A percentile compares a stretch with the other conserved stretches of the same genome.
Evolutionary conservation across 2,888 invertebrate genomes (phyloP).

Genomic region (Glaucopsyche alexis): DNA sequence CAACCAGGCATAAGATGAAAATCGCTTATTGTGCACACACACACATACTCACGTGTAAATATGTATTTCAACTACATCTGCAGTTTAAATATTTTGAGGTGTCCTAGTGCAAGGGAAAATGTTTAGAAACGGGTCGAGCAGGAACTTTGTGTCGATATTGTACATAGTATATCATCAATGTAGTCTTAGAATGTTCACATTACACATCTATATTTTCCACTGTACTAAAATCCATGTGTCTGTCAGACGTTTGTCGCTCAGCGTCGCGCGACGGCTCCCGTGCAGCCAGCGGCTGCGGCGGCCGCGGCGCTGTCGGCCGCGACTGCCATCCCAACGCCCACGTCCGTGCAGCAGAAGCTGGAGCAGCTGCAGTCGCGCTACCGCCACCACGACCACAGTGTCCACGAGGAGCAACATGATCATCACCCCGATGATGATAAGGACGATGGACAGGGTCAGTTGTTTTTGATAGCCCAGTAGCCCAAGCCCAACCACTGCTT

Average conservation of each 20-base stretch:
- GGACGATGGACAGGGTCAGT: slow-evolving; percentile 57
- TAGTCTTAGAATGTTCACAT: not conserved
- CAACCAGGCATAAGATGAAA: too few relatives aligned
- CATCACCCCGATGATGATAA: slow-evolving; percentile 56
- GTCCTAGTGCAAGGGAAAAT: too few relatives aligned
- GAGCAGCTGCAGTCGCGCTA: slow-evolving; percentile 71
- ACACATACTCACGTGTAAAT: too few relatives aligned
- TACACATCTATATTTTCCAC: not conserved
- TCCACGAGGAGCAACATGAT: slow-evolving; percentile 52
- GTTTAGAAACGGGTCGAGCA: too few relatives aligned
- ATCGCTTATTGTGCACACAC: too few relatives aligned
- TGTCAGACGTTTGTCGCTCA: slow-evolving; percentile 70
- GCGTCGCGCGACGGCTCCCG: slow-evolving; percentile 72
- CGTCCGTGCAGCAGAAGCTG: slow-evolving; percentile 72
- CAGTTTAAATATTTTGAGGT: too few relatives aligned
- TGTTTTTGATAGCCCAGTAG: not conserved
- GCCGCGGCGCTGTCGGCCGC: slow-evolving; percentile 74
- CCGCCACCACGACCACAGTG: slow-evolving; percentile 59
- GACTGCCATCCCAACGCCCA: slow-evolving; percentile 74
- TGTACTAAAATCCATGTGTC: not conserved
- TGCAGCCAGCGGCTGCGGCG: slow-evolving; percentile 74
- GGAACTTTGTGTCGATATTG: too few relatives aligned
- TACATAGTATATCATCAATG: too few relatives aligned
- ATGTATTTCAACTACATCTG: too few relatives aligned
- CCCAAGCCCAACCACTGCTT: too few relatives aligned